Evolutionary conservation across 2,797 vertebrate genomes (phyloP).

Genomic region (Girardinus metallicus): DNA sequence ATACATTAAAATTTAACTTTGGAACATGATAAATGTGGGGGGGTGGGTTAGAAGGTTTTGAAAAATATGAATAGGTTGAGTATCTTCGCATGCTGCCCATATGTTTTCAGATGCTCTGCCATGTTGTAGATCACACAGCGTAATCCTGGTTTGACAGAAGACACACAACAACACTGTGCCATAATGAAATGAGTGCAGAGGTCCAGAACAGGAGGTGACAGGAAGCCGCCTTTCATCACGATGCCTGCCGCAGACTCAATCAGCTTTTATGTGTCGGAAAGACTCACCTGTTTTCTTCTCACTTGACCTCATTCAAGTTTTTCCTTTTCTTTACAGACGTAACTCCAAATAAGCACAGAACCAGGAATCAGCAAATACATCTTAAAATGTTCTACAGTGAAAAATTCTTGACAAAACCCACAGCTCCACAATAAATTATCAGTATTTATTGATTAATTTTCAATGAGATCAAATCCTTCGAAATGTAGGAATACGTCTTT

Average conservation of each 20-base stretch:
- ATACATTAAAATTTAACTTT: not conserved
- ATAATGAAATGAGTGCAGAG: conserved; percentile 3
- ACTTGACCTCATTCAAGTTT: conserved; percentile 12
- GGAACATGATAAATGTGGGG: not conserved
- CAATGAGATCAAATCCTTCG: not conserved
- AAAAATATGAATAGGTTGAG: not conserved
- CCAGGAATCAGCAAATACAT: not conserved
- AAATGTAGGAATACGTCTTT: not conserved
- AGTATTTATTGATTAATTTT: not conserved
- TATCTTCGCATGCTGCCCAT: not conserved
- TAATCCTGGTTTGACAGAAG: not conserved
- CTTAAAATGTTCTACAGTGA: not conserved
- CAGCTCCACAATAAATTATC: not conserved
- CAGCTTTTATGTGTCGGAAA: conserved; percentile 36
- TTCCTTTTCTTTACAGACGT: not conserved
- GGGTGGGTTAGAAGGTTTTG: not conserved
- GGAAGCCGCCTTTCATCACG: not conserved
- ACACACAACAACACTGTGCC: not conserved
- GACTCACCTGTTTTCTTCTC: conserved; percentile 17
- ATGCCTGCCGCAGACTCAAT: conserved; percentile 33
- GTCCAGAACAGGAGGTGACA: conserved; percentile 4
- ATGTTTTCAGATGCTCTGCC: not conserved
- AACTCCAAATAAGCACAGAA: not conserved
- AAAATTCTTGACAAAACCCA: not conserved
- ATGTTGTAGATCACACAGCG: conserved; percentile 12